Conservation (phyloP, 1,140 invertebrate species). For the Tetramorium parvispinum region DNA sequence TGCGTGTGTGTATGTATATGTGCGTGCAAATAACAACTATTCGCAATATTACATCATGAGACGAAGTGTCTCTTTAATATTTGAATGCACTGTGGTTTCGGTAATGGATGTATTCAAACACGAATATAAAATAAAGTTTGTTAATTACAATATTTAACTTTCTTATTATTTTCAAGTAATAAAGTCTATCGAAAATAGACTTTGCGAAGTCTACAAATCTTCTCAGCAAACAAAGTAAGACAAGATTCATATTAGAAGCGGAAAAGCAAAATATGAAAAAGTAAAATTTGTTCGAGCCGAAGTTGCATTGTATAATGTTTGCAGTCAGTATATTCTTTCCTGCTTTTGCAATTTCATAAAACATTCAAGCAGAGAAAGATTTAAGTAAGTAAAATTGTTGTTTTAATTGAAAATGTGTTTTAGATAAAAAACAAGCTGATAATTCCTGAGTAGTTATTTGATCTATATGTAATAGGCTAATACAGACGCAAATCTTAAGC, state of each 20-base stretch:
- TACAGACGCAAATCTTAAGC: no score
- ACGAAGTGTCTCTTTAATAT: slow-evolving; percentile 45
- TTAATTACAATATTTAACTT: slow-evolving; percentile 76
- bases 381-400: no score
- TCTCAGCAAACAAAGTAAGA: background rate
- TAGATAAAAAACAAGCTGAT: no score
- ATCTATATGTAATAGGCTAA: no score
- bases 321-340: no score
- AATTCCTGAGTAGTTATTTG: no score
- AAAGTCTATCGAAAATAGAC: background rate
- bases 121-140: slow-evolving; percentile 84
- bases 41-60: slow-evolving; percentile 60
- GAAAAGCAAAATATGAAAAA: no score
- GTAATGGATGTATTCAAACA: slow-evolving; percentile 74
- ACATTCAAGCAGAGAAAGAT: background rate
- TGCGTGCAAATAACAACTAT: slow-evolving; percentile 25
- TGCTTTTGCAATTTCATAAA: no score
- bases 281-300: no score
- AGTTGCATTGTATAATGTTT: no score
- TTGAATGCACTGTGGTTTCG: slow-evolving; percentile 74
- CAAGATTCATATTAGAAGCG: no score
- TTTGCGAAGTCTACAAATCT: background rate
- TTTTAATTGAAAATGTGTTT: no score
- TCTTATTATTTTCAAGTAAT: background rate
- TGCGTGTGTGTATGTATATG: slow-evolving; percentile 2